Evolutionary conservation across 2,888 invertebrate genomes (phyloP).

Genomic region (Autographa gamma): DNA sequence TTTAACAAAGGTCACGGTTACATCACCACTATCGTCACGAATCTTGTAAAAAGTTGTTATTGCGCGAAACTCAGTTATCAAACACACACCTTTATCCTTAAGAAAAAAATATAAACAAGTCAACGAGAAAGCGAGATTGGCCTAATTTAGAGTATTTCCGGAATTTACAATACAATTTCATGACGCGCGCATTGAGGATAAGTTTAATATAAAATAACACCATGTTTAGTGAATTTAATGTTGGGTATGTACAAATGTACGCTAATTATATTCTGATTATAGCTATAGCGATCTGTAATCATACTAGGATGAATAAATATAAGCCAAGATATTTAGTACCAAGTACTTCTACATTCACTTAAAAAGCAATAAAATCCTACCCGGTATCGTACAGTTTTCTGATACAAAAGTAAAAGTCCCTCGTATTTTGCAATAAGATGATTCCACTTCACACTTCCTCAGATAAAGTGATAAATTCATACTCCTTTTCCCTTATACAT

Average conservation of each 20-base stretch:
- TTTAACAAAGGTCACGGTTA: background rate
- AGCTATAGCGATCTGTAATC: background rate
- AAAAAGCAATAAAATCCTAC: background rate
- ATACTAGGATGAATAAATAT: no score
- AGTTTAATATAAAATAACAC: background rate
- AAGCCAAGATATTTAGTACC: no score
- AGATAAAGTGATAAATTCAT: no score
- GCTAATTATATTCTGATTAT: background rate
- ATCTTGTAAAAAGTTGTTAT: background rate
- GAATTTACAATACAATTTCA: background rate
- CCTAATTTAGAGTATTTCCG: background rate
- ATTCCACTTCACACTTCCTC: no score
- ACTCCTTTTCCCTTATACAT: no score
- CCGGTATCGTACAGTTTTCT: no score
- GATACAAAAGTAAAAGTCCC: no score
- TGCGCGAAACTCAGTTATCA: background rate
- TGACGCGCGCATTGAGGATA: background rate
- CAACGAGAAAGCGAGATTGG: background rate
- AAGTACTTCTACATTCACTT: background rate
- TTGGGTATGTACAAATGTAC: no score
- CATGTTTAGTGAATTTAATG: no score
- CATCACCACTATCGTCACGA: background rate
- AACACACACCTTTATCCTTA: background rate
- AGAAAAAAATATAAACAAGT: background rate
- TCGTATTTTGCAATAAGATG: no score